Evolutionary conservation across 1,140 invertebrate genomes (phyloP), one percentile per base, ranked within the genome.

Genomic region (Drosophila albomicans): DNA sequence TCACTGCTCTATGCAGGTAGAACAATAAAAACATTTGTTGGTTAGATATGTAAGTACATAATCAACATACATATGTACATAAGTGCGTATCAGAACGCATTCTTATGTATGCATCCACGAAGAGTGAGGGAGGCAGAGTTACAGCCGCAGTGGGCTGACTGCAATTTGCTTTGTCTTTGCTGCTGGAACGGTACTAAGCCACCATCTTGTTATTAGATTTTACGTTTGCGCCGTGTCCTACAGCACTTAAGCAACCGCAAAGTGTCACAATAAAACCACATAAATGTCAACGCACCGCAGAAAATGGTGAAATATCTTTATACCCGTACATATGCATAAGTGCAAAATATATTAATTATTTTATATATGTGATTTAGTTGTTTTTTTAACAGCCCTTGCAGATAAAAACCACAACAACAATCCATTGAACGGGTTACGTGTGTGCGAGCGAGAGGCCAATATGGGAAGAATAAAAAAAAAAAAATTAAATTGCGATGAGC

Each of bases 401-500:
- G 51, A 48, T 61, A 61, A 63, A 74, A 62, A 61, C 65, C 35
- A 49, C 46, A 45, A 54, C 35, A 76, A 64, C 48, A 70, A 41
- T 28, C 51, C n/a, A 20, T 16, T 65, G 48, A 87, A 54, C 58
- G 72, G 69, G 69, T 82, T 88, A 82, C 72, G 82, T 88, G 38
- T 58, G 76, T 52, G 69, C 16, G 61, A 88, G 54, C 49, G 84
- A 54, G 73, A 87, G 20, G 63, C 41, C 61, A 43, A 81, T 45
- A 51, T 41, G 20, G 35, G 38, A 15, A 35, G 10, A 64, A 7
- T 10, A 48, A 59, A 54, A 66, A 86, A 73, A 66, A 52, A 70
- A 49, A 82, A 82, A 86, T 75, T 77, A 77, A 87, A 79, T 82
- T 62, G 76, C 82, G 80, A 88, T 87, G 84, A 84, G 84, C 68